phyloP scores from a whole-genome alignment of 2,888 invertebrate species.

The Drosophila pseudotalamancana region DNA sequence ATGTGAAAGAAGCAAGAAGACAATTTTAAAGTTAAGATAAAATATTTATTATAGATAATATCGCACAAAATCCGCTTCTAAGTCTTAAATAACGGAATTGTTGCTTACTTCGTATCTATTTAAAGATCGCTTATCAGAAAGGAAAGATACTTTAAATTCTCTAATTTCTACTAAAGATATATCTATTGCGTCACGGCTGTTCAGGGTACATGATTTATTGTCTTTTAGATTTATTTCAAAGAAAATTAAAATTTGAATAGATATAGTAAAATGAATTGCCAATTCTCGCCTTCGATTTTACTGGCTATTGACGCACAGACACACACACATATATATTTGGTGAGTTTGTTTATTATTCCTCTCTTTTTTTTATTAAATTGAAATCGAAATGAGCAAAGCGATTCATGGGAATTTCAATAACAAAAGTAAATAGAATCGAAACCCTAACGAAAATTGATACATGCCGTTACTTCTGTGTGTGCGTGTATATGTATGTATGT shows the following conservation, averaged over 20 bases:
- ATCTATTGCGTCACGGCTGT: constrained; percentile 25
- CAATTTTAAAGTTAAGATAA: too few species aligned
- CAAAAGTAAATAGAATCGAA: constrained; percentile 52
- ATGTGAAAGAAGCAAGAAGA: too few species aligned
- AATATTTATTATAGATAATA: not conserved
- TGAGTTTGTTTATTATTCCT: not conserved
- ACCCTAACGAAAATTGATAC: constrained; percentile 60
- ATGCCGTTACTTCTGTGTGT: constrained; percentile 12
- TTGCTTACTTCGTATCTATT: not conserved
- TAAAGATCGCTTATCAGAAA: constrained; percentile 16
- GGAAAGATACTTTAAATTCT: not conserved
- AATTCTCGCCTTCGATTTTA: constrained; percentile 20
- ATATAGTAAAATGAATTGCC: constrained; percentile 13
- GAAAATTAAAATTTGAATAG: constrained; percentile 24
- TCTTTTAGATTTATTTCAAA: constrained; percentile 18
- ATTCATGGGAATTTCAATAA: constrained; percentile 52
- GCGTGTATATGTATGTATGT: not conserved
- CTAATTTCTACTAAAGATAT: too few species aligned
- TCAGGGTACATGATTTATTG: constrained; percentile 34
- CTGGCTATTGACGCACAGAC: not conserved
- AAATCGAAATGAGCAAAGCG: constrained; percentile 45
- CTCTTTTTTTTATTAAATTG: constrained; percentile 28
- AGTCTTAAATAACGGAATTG: not conserved
- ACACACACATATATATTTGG: not conserved
- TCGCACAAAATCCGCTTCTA: not conserved